Conservation (phyloP, 2,888 invertebrate species). For the Achlya flavicornis region DNA sequence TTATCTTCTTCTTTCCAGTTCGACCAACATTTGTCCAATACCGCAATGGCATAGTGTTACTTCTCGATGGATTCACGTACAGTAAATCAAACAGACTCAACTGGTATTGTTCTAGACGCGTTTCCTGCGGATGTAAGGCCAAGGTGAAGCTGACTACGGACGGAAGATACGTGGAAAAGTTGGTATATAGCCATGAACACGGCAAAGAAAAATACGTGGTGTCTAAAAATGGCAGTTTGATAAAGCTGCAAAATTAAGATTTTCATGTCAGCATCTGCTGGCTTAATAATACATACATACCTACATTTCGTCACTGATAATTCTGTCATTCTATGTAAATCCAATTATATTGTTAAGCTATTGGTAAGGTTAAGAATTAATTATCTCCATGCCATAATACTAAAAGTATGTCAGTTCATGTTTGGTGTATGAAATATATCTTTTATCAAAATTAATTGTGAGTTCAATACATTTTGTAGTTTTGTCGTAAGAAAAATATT, state of each 20-base stretch:
- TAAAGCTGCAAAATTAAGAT: constrained; percentile 20
- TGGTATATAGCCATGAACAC: constrained; percentile 26
- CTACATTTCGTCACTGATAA: no score
- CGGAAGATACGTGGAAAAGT: constrained; percentile 25
- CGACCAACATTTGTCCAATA: constrained; percentile 12
- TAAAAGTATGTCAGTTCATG: no score
- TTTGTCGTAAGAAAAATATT: no score
- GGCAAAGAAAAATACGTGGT: constrained; percentile 23
- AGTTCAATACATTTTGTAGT: no score
- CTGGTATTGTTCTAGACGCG: constrained; percentile 42
- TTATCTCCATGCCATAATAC: no score
- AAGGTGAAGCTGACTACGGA: constrained; percentile 33
- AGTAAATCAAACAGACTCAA: constrained; percentile 28
- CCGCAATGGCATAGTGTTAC: constrained; percentile 32
- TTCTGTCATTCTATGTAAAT: no score
- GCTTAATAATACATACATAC: not conserved
- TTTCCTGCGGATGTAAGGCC: constrained; percentile 34
- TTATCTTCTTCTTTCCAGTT: constrained; percentile 1
- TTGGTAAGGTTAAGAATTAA: no score
- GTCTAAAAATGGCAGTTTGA: constrained; percentile 21
- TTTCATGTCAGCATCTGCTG: not conserved
- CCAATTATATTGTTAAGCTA: no score
- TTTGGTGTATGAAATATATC: no score
- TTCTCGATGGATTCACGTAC: constrained; percentile 40
- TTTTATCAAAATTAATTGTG: no score